Evolutionary conservation across 2,888 invertebrate species (phyloP).

Genomic region (Branchellion lobata): DNA sequence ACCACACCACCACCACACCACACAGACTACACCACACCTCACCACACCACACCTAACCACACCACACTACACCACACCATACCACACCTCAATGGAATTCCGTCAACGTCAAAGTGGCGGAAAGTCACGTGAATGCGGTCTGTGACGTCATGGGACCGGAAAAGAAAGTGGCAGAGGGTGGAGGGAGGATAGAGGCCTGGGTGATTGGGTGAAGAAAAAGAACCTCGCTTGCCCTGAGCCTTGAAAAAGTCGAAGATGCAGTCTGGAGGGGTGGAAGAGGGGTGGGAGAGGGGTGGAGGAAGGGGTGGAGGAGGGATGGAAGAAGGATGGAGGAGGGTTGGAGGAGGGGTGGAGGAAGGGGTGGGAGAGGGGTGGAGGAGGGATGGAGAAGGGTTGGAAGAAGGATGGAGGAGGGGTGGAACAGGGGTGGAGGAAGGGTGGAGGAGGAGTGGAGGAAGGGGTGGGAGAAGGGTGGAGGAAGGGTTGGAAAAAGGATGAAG

Average conservation of each 20-base stretch:
- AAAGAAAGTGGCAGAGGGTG: conserved; percentile 2
- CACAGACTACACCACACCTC: neutral
- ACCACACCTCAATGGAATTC: neutral
- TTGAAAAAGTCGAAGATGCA: neutral
- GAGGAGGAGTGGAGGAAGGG: too few relatives aligned
- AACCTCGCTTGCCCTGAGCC: neutral
- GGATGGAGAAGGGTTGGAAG: too few relatives aligned
- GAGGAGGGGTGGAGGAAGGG: too few relatives aligned
- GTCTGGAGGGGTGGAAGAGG: neutral
- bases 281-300: too few relatives aligned
- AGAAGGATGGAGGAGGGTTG: too few relatives aligned
- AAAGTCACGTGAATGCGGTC: conserved; percentile 12
- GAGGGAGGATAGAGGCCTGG: conserved; percentile 5
- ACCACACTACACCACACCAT: neutral
- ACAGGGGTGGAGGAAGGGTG: too few relatives aligned
- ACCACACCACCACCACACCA: neutral
- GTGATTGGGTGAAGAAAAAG: conserved; percentile 10
- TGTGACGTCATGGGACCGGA: conserved; percentile 1
- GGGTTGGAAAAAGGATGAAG: too few relatives aligned
- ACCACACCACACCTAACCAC: neutral
- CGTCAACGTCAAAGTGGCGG: conserved; percentile 10
- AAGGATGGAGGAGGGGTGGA: too few relatives aligned
- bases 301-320: too few relatives aligned
- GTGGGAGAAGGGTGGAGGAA: too few relatives aligned
- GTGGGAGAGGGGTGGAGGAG: too few relatives aligned